phyloP scores from a whole-genome alignment of 2,888 invertebrate species.

The Apamea monoglypha region DNA sequence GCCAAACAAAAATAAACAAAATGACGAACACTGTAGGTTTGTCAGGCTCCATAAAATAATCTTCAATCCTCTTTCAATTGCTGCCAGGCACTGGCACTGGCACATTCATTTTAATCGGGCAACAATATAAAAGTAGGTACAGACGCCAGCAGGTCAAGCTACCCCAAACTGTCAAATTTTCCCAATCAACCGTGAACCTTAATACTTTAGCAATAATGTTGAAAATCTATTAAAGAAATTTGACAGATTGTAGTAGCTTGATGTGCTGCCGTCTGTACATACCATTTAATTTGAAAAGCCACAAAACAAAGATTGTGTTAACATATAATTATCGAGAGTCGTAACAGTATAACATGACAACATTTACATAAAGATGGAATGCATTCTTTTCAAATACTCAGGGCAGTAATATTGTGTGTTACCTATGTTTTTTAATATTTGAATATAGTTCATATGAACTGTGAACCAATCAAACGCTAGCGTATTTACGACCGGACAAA shows the following conservation, averaged over 20 bases:
- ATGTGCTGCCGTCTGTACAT: no score
- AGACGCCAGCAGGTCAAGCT: no score
- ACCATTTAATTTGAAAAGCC: not conserved
- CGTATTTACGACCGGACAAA: not conserved
- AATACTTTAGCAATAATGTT: no score
- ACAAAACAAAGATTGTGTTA: not conserved
- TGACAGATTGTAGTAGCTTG: no score
- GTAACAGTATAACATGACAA: conserved; percentile 42
- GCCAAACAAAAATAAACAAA: no score
- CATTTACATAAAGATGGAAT: conserved; percentile 43
- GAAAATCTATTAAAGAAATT: no score
- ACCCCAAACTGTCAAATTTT: no score
- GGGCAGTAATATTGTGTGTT: not conserved
- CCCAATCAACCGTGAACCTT: no score
- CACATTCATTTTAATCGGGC: not conserved
- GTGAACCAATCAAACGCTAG: not conserved
- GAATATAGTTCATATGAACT: not conserved
- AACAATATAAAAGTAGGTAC: not conserved
- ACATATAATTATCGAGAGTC: conserved; percentile 27
- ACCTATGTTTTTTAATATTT: not conserved
- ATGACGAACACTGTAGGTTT: not conserved
- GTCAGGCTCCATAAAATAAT: not conserved
- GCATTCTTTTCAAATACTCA: conserved; percentile 22
- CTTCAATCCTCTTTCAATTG: not conserved
- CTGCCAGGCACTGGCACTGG: not conserved